Evolutionary conservation across 23 tunicate genomes (phyloP), one percentile per base, ranked within the genome.

Genomic region (Botrylloides violaceus): DNA sequence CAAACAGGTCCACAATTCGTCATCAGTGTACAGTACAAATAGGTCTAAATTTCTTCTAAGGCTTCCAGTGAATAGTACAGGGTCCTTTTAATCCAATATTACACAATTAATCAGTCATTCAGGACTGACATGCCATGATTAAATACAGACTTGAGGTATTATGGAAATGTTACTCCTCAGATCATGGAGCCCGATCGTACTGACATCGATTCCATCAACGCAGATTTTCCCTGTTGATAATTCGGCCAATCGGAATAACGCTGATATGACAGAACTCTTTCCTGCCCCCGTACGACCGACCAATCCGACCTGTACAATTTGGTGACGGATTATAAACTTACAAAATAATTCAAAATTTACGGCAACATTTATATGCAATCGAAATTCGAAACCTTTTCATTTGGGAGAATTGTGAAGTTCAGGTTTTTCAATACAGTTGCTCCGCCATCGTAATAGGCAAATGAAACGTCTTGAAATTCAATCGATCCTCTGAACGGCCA

Each of bases 311-410:
- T 81, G 33, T 48, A 73, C 26, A 74, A 25, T 21, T 64, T 25
- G 75, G 12, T 47, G 12, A 12, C 55, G 18, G 19, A 23, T 59
- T 20, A 12, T 15, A 12, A 23, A 12, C 7, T 15, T 59, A 12
- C 18, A 47, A 18, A 18, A 47, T 47, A 12, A 12, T 47, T 47
- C 55, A 47, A 47, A 47, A 47, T 47, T 47, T 18, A 47, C n/a
- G n/a, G n/a, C n/a, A n/a, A n/a, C n/a, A n/a, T n/a, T n/a, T n/a
- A n/a, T n/a, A n/a, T n/a, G n/a, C n/a, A n/a, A n/a, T n/a, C n/a
- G n/a, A n/a, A n/a, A n/a, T n/a, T n/a, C n/a, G n/a, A n/a, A n/a
- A 79, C 90, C 82, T 90, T 90, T 71, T 90, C 90, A 3, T 65
- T 47, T 34, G 85, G 43, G 55, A 53, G 25, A 2, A 90, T 78